These are phyloP conservation scores for Andinoacara biseriatus DNA, from an alignment of 2,113 vertebrate species.

Conservation along the genomic window DNA sequence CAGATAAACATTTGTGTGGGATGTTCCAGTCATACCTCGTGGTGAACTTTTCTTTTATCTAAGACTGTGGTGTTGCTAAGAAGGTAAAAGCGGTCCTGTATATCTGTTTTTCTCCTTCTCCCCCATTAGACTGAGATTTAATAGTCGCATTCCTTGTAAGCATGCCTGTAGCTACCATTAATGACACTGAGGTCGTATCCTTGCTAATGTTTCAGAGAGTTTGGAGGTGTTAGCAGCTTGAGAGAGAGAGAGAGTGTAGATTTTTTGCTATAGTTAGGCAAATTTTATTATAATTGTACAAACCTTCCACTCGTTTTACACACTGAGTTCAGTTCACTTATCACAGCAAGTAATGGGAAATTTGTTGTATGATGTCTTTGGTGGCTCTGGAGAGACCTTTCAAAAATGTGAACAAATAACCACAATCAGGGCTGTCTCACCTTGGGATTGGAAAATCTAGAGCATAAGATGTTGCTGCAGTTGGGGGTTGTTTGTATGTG, in stretches of 20 bases:
- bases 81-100: background rate
- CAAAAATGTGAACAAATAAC: background rate
- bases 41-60: conserved; percentile 14
- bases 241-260: background rate
- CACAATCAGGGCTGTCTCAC: background rate
- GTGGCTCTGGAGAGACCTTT: background rate
- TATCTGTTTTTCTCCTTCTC: background rate
- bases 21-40: background rate
- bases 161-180: background rate
- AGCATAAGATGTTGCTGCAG: background rate
- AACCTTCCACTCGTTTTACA: background rate
- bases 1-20: conserved; percentile 30
- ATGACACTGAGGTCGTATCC: background rate
- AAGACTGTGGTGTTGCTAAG: background rate
- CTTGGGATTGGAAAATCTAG: background rate
- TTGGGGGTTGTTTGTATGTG: background rate
- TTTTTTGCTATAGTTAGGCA: background rate
- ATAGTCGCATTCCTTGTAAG: background rate
- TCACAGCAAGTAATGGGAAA: background rate
- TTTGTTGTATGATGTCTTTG: background rate
- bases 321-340: background rate
- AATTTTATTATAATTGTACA: background rate
- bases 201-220: background rate
- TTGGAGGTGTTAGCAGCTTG: background rate
- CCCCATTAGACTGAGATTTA: background rate